Evolutionary conservation across 2,113 vertebrate genomes (phyloP).

Genomic region (Ceyx cyanopectus): DNA sequence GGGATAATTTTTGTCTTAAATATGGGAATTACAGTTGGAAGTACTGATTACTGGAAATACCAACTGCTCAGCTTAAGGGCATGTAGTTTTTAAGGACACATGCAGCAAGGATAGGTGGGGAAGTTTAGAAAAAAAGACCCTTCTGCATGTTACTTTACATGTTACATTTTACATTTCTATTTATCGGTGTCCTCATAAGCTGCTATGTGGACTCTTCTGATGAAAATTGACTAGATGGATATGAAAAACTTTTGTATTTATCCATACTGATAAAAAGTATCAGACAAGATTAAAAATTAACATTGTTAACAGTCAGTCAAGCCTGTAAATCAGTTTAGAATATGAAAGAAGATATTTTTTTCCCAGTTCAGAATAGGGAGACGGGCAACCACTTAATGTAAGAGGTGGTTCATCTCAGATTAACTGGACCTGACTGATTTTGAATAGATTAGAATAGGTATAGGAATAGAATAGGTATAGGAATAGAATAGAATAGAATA

Average conservation of each 20-base stretch:
- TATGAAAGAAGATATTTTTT: not conserved
- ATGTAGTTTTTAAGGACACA: not conserved
- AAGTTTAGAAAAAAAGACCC: not conserved
- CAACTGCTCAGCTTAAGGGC: not conserved
- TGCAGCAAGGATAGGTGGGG: not conserved
- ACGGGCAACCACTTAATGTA: not conserved
- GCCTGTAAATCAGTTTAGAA: not conserved
- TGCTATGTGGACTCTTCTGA: not conserved
- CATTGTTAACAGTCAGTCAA: not conserved
- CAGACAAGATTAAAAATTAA: not conserved
- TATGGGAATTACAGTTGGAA: not conserved
- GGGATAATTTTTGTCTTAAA: not conserved
- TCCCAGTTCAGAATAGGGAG: not conserved
- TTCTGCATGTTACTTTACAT: not conserved
- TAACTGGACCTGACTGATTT: not conserved
- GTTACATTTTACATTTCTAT: not conserved
- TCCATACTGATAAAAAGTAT: not conserved
- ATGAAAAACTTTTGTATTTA: not conserved
- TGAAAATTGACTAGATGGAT: not conserved
- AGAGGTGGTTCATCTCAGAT: not conserved
- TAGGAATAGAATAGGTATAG: not conserved
- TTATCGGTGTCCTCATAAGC: not conserved
- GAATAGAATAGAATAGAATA: not conserved
- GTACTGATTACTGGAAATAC: not conserved
- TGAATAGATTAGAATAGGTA: not conserved